Percentiles rank a stretch among this genome's conserved stretches.
Conservation (phyloP, 2,797 vertebrate species). For the Centropyge bicolor region DNA sequence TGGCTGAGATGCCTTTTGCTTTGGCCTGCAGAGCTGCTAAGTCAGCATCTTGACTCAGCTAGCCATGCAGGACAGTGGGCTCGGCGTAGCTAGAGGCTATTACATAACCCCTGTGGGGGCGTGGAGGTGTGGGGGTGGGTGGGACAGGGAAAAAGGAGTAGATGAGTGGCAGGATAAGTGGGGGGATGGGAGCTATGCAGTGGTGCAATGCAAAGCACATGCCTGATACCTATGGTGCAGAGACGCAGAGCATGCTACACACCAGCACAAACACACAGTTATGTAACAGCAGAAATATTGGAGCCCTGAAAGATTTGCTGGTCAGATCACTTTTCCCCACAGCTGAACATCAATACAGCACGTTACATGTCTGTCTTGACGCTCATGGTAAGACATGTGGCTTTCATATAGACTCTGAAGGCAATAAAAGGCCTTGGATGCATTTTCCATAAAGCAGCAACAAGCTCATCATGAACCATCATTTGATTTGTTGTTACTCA, state of each 20-base stretch:
- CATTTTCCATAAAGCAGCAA: background rate
- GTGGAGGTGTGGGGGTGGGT: conserved; percentile 16
- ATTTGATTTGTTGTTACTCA: conserved; percentile 8
- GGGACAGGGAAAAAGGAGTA: conserved; percentile 2
- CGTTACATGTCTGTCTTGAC: conserved; percentile 4
- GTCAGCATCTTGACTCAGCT: conserved; percentile 65
- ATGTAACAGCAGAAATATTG: conserved; percentile 51
- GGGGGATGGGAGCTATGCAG: conserved; percentile 55
- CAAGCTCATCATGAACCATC: no score
- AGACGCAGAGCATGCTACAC: conserved; percentile 25
- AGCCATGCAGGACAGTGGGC: conserved; percentile 19
- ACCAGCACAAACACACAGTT: conserved; percentile 45
- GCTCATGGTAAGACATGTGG: background rate
- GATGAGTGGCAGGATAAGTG: conserved; percentile 13
- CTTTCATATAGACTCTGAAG: background rate
- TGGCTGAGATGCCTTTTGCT: conserved; percentile 27
- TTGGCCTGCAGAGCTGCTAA: conserved; percentile 41
- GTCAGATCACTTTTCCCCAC: conserved; percentile 1
- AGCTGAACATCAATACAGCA: conserved; percentile 14
- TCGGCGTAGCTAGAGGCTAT: conserved; percentile 36
- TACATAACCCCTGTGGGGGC: conserved; percentile 59
- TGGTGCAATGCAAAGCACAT: conserved; percentile 66
- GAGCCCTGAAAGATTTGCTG: conserved; percentile 27
- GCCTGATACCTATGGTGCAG: conserved; percentile 37
- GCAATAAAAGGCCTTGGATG: background rate